These are phyloP conservation scores for Unio delphinus DNA, from an alignment of 2,888 invertebrate genomes.

Conservation along the genomic window DNA sequence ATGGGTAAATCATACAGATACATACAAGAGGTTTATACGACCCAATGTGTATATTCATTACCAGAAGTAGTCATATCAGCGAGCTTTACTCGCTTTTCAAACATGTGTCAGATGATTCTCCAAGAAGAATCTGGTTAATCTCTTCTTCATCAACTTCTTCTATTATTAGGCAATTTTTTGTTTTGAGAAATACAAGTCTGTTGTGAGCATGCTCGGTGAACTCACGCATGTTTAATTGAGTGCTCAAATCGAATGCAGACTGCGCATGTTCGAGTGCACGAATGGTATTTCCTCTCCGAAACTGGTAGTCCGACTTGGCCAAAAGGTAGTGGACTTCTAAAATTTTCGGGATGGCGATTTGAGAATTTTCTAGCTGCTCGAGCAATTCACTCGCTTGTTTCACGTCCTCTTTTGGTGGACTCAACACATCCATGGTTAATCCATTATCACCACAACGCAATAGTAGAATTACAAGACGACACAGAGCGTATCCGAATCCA, in stretches of 20 bases:
- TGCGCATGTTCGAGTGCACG: constrained; percentile 35
- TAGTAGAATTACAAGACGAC: constrained; percentile 29
- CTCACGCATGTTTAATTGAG: constrained; percentile 30
- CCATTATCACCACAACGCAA: constrained; percentile 40
- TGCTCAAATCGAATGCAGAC: constrained; percentile 21
- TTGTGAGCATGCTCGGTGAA: constrained; percentile 38
- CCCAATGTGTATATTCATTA: too few species aligned
- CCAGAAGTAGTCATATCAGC: too few species aligned
- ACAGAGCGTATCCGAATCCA: constrained; percentile 38
- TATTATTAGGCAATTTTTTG: constrained; percentile 4
- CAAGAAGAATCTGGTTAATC: constrained; percentile 16
- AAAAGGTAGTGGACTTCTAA: constrained; percentile 34
- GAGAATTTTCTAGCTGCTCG: constrained; percentile 30
- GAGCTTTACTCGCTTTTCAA: too few species aligned
- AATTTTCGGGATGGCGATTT: constrained; percentile 33
- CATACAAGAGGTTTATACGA: too few species aligned
- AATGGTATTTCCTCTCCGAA: constrained; percentile 17
- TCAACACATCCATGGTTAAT: constrained; percentile 25
- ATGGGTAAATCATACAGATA: too few species aligned
- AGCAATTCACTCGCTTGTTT: constrained; percentile 24
- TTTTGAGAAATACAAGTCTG: constrained; percentile 16
- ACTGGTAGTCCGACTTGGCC: constrained; percentile 40
- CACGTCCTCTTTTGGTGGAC: constrained; percentile 23
- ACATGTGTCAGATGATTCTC: too few species aligned
- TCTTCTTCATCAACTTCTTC: constrained; percentile 19